Evolutionary conservation across 2,888 invertebrate genomes (phyloP).

Genomic region (Plusia festucae): DNA sequence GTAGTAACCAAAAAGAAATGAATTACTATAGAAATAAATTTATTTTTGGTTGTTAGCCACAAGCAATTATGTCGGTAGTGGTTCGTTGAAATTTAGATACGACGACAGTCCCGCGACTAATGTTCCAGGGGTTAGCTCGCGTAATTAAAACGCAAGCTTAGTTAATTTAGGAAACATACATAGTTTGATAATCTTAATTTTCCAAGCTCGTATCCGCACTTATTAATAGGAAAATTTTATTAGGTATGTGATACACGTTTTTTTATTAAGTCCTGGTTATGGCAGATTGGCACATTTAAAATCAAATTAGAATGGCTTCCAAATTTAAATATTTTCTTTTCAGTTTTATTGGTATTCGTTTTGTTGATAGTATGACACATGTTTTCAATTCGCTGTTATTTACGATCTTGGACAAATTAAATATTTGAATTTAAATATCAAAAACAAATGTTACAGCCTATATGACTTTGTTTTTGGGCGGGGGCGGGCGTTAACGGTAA

Average conservation of each 20-base stretch:
- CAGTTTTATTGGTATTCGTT: conserved; percentile 33
- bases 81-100: conserved; percentile 3
- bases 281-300: conserved; percentile 46
- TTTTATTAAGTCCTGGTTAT: conserved; percentile 41
- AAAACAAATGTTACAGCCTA: conserved; percentile 63
- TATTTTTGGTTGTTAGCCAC: conserved; percentile 3
- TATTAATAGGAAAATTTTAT: conserved; percentile 46
- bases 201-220: conserved; percentile 53
- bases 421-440: conserved; percentile 25
- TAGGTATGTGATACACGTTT: conserved; percentile 21
- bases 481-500: conserved; percentile 73
- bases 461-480: conserved; percentile 56
- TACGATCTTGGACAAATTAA: conserved; percentile 54
- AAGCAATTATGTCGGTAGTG: background rate
- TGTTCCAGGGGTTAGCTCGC: conserved; percentile 4
- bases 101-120: background rate
- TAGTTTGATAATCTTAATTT: conserved; percentile 30
- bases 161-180: conserved; percentile 14
- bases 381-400: conserved; percentile 35
- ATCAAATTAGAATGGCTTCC: conserved; percentile 8
- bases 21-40: background rate
- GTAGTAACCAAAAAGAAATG: conserved; percentile 1
- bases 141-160: conserved; percentile 7
- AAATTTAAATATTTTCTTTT: conserved; percentile 28
- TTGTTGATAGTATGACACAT: conserved; percentile 28